Base-by-base conservation (phyloP, 2,797 vertebrate species). In the Thunnus albacares region DNA sequence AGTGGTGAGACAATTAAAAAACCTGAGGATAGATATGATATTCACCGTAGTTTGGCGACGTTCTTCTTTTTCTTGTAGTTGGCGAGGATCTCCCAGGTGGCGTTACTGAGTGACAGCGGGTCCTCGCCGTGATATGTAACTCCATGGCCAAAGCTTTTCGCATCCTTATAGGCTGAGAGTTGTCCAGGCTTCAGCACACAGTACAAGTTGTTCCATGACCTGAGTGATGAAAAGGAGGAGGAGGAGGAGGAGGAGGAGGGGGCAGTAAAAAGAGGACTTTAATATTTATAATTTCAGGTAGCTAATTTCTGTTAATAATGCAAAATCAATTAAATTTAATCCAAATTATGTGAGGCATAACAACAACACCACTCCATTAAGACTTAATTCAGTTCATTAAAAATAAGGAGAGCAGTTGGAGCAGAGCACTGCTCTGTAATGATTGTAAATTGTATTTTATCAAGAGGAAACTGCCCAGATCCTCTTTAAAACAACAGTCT, bases 51-150 rank as follows among this genome's bases (percentile, higher is more conserved):
- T 88, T 97, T 99, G 87, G 97, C 96, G 61, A 99, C 96, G 0
- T 98, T 96, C 80, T 98, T 99, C 95, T 97, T 99, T 81, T 98
- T 99, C 95, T 99, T 99, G 90, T 99, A 99, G 93, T 94, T 97
- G 3, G 89, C 79, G 9, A 97, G 96, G 41, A 96, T 87, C 92
- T 99, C 97, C 62, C 97, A 98, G 93, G 85, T 90, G 81, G 97
- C 97, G 0, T 95, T 95, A 45, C 70, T 85, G 72, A 99, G 96
- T 9, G 90, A 80, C 89, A 99, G 80, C 14, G 97, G 96, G 45
- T 97, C 96, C 93, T 99, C 98, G 0, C 97, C 97, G 0, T 99
- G 98, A 85, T 95, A 98, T 0, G 97, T 96, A 80, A 94, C 84
- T 28, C 96, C 96, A 1, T 97, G 93, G 0, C 95, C 94, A 24